phyloP scores from a whole-genome alignment of 2,797 vertebrate genomes.

The Oceanodroma leucorhoa region DNA sequence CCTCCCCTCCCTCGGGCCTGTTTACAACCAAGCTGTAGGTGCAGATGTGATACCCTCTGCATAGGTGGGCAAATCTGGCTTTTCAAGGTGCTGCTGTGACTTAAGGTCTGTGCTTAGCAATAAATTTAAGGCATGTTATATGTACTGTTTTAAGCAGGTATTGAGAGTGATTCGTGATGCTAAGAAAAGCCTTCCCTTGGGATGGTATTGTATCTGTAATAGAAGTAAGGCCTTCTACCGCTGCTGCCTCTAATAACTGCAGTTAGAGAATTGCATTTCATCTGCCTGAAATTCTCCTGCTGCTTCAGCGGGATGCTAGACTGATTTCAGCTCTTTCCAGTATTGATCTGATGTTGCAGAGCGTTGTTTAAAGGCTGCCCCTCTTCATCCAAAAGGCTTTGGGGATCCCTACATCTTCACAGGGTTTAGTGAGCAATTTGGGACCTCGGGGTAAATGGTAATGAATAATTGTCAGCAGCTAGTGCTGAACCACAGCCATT shows the following conservation, averaged over 20 bases:
- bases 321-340: not conserved
- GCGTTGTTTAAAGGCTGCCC: not conserved
- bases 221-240: not conserved
- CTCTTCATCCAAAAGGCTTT: not conserved
- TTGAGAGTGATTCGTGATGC: constrained; percentile 6
- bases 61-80: not conserved
- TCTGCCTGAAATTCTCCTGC: constrained; percentile 40
- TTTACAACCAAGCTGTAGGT: not conserved
- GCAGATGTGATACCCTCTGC: not conserved
- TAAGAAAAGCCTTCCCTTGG: constrained; percentile 55
- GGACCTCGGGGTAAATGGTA: not conserved
- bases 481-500: not conserved
- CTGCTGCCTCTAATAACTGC: constrained; percentile 30
- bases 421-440: not conserved
- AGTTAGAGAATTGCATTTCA: constrained; percentile 33
- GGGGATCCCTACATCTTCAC: not conserved
- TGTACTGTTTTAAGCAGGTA: not conserved
- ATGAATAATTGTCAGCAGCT: not conserved
- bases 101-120: not conserved
- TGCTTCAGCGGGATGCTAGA: not conserved
- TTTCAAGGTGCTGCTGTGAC: not conserved
- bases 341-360: not conserved
- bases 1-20: accelerated
- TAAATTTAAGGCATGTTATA: not conserved
- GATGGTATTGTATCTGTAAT: not conserved